These are phyloP conservation scores for Habroteleia sp. DNA, from an alignment of 2,888 invertebrate species.

Conservation along the genomic window DNA sequence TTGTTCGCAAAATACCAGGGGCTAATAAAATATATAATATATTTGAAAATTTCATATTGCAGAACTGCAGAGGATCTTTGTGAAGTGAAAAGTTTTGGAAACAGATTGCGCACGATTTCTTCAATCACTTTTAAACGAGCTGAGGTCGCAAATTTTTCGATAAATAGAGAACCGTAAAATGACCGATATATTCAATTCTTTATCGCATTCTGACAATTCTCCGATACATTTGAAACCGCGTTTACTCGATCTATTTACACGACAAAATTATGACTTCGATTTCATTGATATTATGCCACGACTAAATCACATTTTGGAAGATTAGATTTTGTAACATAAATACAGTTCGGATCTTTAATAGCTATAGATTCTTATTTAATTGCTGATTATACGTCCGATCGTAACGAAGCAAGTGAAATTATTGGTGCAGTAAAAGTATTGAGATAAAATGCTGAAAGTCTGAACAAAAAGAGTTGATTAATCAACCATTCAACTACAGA, in stretches of 20 bases:
- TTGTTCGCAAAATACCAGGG: constrained; percentile 56
- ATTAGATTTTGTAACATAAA: constrained; percentile 20
- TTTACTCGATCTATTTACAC: constrained; percentile 30
- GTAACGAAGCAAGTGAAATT: constrained; percentile 25
- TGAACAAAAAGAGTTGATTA: no score
- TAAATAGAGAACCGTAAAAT: constrained; percentile 53
- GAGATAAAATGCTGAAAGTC: constrained; percentile 35
- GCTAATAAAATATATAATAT: constrained; percentile 58
- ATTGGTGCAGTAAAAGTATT: constrained; percentile 49
- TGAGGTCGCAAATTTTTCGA: constrained; percentile 55
- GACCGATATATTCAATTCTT: constrained; percentile 35
- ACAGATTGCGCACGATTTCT: constrained; percentile 58
- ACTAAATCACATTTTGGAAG: constrained; percentile 15
- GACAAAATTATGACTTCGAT: constrained; percentile 40
- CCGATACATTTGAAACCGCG: constrained; percentile 41
- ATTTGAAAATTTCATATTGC: constrained; percentile 54
- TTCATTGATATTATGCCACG: constrained; percentile 31
- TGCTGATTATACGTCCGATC: constrained; percentile 36
- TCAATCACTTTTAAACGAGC: constrained; percentile 46
- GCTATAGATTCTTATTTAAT: constrained; percentile 48
- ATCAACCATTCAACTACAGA: no score
- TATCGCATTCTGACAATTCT: constrained; percentile 34
- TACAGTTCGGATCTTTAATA: no score
- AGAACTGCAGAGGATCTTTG: constrained; percentile 26
- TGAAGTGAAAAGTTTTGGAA: constrained; percentile 56